Evolutionary conservation across 2,797 vertebrate genomes (phyloP).

Genomic region (Xenopus petersii): DNA sequence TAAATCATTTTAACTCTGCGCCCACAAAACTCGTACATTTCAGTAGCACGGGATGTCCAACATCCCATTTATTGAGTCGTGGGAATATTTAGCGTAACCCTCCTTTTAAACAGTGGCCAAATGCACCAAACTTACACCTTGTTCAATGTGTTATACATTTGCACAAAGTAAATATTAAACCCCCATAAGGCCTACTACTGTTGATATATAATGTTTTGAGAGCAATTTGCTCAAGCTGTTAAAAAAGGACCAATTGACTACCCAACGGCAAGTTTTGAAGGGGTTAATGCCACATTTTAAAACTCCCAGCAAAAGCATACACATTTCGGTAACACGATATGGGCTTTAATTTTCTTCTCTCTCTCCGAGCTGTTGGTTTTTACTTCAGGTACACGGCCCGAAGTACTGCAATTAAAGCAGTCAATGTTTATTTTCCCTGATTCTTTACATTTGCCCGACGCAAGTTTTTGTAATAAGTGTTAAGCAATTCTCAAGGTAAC

Average conservation of each 20-base stretch:
- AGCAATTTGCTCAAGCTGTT: not conserved
- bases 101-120: constrained; percentile 1
- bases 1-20: too few species aligned
- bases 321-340: constrained; percentile 8
- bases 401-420: constrained; percentile 69
- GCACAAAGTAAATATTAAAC: not conserved
- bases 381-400: constrained; percentile 56
- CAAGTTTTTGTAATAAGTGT: constrained; percentile 77
- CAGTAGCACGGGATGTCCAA: too few species aligned
- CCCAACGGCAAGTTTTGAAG: not conserved
- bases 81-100: not conserved
- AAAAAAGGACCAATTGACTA: not conserved
- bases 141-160: not conserved
- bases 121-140: not conserved
- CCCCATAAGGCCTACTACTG: not conserved
- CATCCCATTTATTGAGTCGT: not conserved
- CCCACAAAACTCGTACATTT: too few species aligned
- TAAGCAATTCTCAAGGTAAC: constrained; percentile 82
- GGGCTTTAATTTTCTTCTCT: not conserved
- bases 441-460: constrained; percentile 74
- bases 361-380: constrained; percentile 6
- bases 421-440: constrained; percentile 75
- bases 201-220: not conserved
- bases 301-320: not conserved
- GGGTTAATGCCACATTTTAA: constrained; percentile 3